Evolutionary conservation across 2,797 vertebrate species (phyloP).

Genomic region (Coregonus ussuriensis): DNA sequence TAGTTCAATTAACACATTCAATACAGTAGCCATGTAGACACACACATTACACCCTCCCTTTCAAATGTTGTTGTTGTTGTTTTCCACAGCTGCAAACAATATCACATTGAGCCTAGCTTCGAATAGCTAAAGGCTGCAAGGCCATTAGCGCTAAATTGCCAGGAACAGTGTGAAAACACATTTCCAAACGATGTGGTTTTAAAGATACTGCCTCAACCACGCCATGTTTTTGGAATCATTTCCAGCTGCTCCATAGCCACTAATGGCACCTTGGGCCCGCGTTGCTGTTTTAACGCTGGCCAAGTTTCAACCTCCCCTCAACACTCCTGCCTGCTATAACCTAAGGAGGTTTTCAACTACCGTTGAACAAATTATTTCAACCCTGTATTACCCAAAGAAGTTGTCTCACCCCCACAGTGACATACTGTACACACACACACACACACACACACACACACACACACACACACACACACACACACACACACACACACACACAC

Average conservation of each 20-base stretch:
- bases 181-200: conserved; percentile 77
- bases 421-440: too few relatives aligned
- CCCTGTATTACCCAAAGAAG: conserved; percentile 30
- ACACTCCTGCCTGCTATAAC: conserved; percentile 49
- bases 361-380: conserved; percentile 72
- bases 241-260: conserved; percentile 79
- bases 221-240: conserved; percentile 79
- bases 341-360: conserved; percentile 72
- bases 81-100: conserved; percentile 50
- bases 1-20: conserved; percentile 61
- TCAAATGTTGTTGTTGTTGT: conserved; percentile 38
- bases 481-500: too few relatives aligned
- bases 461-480: too few relatives aligned
- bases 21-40: conserved; percentile 52
- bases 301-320: conserved; percentile 68
- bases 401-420: too few relatives aligned
- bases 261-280: conserved; percentile 78
- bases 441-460: too few relatives aligned
- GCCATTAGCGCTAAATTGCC: conserved; percentile 70
- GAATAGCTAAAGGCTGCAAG: conserved; percentile 22
- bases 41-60: not conserved
- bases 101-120: conserved; percentile 43
- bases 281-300: conserved; percentile 74
- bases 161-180: conserved; percentile 76
- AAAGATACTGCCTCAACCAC: conserved; percentile 72